Conservation (phyloP, 23 tunicate genomes). For the Pegea sp. region DNA sequence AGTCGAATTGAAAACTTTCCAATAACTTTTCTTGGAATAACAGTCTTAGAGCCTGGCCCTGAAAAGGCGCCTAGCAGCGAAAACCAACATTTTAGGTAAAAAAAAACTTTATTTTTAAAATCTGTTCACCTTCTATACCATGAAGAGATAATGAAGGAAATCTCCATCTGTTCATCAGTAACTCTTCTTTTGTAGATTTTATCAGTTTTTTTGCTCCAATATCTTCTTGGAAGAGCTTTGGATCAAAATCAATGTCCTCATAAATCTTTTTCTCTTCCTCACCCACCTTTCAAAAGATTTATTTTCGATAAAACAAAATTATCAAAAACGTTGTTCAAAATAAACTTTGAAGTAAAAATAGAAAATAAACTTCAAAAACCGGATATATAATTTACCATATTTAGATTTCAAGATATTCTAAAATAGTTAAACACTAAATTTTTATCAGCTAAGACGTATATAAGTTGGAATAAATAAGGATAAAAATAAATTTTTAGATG, state of each 20-base stretch:
- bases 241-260: constrained; percentile 78
- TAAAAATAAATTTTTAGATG: no score
- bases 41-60: constrained; percentile 94
- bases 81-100: background rate
- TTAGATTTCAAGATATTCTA: no score
- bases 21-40: constrained; percentile 91
- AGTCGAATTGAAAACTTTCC: constrained; percentile 96
- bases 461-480: no score
- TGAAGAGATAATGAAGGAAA: constrained; percentile 84
- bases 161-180: constrained; percentile 96
- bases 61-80: constrained; percentile 45
- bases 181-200: constrained; percentile 30
- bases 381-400: no score
- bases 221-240: constrained; percentile 78
- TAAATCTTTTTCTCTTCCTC: constrained; percentile 48
- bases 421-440: no score
- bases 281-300: constrained; percentile 23
- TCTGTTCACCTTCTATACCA: constrained; percentile 71
- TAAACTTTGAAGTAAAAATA: no score
- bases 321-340: no score
- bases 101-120: no score
- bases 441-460: no score
- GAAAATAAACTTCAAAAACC: no score
- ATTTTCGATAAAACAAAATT: background rate
- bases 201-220: constrained; percentile 52